Base-by-base conservation (phyloP, 2,888 invertebrate genomes). In the Caenorhabditis sp. region DNA sequence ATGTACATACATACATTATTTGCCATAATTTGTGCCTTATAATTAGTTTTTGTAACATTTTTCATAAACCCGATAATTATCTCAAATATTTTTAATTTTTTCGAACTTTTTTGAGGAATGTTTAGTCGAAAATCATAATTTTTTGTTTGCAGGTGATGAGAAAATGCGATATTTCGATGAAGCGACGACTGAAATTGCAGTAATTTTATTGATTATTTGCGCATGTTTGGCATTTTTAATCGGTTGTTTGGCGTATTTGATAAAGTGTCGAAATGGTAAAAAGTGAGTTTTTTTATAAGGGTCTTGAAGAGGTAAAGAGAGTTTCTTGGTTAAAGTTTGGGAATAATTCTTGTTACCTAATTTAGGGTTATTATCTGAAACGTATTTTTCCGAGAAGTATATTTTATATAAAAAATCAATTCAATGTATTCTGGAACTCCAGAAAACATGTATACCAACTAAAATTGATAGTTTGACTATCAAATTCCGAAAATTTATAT, bases 171-270 rank as follows among this genome's bases (percentile, higher is more conserved):
- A 56, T 17, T 56, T 56, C 17, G 26, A 56, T 25, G 56, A 56
- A 26, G 23, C 56, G 56, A 56, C 56, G 26, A 56, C 26, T 26
- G 56, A 56, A 56, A 56, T 56, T 56, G 56, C 56, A 26, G 25
- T 56, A 17, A 56, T 56, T 56, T 10, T 17, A 26, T 56, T 56
- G 26, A 56, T 56, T 56, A 26, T 26, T 17, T 20, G 26, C 12
- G 25, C 56, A 17, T 12, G 21, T 25, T 25, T 56, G 56, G 56
- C 17, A n/a, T 52, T 3, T 43, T 43, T 52, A 21, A 21, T 52
- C 7, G 52, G 20, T 21, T 52, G 52, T 52, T 20, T 52, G 20
- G 7, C 10, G 12, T 52, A 23, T 52, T 52, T 52, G 21, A 1
- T 52, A 21, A 52, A 12, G 12, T 52, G 52, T 52, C 23, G 52